A percentile compares a stretch with the other conserved stretches of the same genome.
phyloP scores from a whole-genome alignment of 2,888 invertebrate genomes.

The Globia sparganii region DNA sequence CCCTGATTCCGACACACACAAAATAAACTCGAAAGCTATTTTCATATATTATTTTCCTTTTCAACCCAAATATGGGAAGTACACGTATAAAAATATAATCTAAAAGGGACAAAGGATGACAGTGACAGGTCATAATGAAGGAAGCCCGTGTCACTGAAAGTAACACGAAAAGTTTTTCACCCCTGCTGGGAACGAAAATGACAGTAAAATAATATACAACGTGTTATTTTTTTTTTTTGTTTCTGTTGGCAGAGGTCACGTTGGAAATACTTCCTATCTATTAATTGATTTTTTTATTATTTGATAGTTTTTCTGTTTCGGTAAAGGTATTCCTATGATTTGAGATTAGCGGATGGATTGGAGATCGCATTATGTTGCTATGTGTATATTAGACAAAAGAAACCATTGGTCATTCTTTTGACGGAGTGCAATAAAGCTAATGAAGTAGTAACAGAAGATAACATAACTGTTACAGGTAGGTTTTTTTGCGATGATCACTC shows the following conservation, averaged over 20 bases:
- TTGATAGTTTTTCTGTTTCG: background rate
- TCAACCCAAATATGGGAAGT: constrained; percentile 37
- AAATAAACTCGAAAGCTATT: constrained; percentile 39
- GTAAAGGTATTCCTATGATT: background rate
- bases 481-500: too few species aligned
- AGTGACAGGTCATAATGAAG: constrained; percentile 51
- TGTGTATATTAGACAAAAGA: background rate
- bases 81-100: constrained; percentile 50
- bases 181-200: constrained; percentile 22
- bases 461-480: background rate
- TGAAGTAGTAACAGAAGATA: background rate
- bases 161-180: constrained; percentile 44
- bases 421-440: too few species aligned
- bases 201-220: constrained; percentile 44
- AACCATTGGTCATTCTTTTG: background rate
- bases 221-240: constrained; percentile 23
- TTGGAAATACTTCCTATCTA: constrained; percentile 9
- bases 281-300: constrained; percentile 1
- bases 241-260: background rate
- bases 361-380: background rate
- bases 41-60: constrained; percentile 51
- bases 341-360: background rate
- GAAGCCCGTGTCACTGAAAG: constrained; percentile 42
- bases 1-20: constrained; percentile 20
- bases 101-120: constrained; percentile 49